Percentiles rank a stretch among this genome's conserved stretches.
phyloP scores from a whole-genome alignment of 2,888 invertebrate genomes.

The Apoda limacodes region DNA sequence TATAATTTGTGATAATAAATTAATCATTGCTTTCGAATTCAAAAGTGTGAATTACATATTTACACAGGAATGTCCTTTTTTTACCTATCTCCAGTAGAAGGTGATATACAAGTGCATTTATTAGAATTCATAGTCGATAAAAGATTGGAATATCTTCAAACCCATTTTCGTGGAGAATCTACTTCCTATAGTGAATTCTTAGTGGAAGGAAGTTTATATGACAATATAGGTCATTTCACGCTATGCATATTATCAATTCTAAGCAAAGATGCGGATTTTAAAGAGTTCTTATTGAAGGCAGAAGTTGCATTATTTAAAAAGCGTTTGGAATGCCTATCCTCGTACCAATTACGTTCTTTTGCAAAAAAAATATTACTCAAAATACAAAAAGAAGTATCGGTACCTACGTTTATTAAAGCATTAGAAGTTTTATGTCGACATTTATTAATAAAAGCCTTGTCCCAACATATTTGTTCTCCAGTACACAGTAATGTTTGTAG shows the following conservation, averaged over 20 bases:
- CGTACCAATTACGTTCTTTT: constrained; percentile 46
- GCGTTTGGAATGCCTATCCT: constrained; percentile 31
- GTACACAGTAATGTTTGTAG: constrained; percentile 31
- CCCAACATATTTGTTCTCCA: constrained; percentile 36
- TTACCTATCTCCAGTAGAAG: constrained; percentile 68
- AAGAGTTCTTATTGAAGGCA: constrained; percentile 36
- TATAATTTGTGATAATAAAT: no score
- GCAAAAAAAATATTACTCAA: constrained; percentile 40
- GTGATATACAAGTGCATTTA: constrained; percentile 59
- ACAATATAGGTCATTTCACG: constrained; percentile 71
- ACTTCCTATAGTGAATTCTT: constrained; percentile 63
- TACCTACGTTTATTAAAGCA: constrained; percentile 25
- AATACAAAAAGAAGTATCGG: constrained; percentile 31
- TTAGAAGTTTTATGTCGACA: constrained; percentile 39
- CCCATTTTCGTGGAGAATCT: constrained; percentile 33
- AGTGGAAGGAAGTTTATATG: constrained; percentile 68
- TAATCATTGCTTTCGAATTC: no score
- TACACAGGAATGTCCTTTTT: constrained; percentile 66
- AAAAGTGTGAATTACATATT: no score
- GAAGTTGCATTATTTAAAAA: constrained; percentile 43
- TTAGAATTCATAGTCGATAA: constrained; percentile 63
- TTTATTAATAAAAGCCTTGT: constrained; percentile 40
- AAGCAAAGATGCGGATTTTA: constrained; percentile 34
- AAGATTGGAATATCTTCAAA: constrained; percentile 61
- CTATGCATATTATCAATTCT: constrained; percentile 52